A percentile compares a stretch with the other conserved stretches of the same genome.
phyloP scores from a whole-genome alignment of 1,140 invertebrate species.

The Pantala flavescens region DNA sequence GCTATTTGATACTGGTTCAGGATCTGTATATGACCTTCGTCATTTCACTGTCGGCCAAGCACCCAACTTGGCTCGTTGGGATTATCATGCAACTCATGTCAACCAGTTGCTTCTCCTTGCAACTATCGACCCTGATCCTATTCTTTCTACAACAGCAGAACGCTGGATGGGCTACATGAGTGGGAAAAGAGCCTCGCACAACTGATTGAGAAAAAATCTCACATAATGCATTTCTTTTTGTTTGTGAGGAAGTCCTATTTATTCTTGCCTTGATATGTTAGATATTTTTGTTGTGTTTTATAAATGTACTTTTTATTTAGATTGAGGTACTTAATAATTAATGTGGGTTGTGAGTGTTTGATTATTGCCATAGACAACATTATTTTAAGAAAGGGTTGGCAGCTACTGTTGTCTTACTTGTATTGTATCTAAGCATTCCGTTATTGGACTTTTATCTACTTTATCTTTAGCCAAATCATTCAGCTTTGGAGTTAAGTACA shows the following conservation, averaged over 20 bases:
- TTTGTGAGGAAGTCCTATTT: not conserved
- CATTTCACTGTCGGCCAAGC: slow-evolving; percentile 81
- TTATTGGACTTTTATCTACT: too few relatives aligned
- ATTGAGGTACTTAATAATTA: not conserved
- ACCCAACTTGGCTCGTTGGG: slow-evolving; percentile 89
- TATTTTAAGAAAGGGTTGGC: too few relatives aligned
- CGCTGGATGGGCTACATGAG: slow-evolving; percentile 94
- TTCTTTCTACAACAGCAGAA: slow-evolving; percentile 75
- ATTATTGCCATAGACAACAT: too few relatives aligned
- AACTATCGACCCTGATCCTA: slow-evolving; percentile 74
- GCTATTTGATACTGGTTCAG: slow-evolving; percentile 90
- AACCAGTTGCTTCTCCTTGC: slow-evolving; percentile 87
- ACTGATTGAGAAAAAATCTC: slow-evolving; percentile 43
- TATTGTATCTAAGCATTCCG: too few relatives aligned
- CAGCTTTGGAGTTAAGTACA: too few relatives aligned
- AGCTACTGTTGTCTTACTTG: too few relatives aligned
- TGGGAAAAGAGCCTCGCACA: slow-evolving; percentile 86
- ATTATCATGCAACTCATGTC: slow-evolving; percentile 97
- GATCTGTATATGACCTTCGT: slow-evolving; percentile 92
- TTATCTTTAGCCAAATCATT: too few relatives aligned
- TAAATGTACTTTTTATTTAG: slow-evolving; percentile 1
- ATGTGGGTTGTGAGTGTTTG: not conserved
- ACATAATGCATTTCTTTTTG: not conserved
- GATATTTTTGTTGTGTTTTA: not conserved
- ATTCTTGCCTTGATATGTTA: not conserved